Evolutionary conservation across 2,113 vertebrate species (phyloP).

Genomic region (Recurvirostra avosetta): DNA sequence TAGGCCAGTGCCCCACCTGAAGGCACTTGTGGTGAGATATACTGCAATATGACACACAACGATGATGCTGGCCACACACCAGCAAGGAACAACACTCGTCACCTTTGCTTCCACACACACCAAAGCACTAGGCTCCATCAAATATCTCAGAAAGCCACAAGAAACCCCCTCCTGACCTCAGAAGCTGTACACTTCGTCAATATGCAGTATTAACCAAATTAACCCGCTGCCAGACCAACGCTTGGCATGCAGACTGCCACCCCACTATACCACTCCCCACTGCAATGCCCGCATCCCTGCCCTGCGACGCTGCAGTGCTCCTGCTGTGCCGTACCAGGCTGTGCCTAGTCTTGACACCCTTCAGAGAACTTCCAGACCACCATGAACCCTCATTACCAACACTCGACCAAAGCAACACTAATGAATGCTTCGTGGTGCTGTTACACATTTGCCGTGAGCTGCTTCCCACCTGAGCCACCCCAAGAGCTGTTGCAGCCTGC

Average conservation of each 20-base stretch:
- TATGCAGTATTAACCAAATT: neutral
- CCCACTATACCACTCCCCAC: neutral
- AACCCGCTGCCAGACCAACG: neutral
- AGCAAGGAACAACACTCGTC: neutral
- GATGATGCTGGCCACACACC: neutral
- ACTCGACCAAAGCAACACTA: neutral
- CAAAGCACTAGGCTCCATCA: neutral
- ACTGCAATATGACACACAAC: neutral
- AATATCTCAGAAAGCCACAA: neutral
- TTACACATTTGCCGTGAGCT: neutral
- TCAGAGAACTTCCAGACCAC: neutral
- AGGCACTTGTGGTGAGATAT: neutral
- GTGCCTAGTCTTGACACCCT: neutral
- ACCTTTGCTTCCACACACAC: neutral
- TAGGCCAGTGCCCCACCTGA: neutral
- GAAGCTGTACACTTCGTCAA: neutral
- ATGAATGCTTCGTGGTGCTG: neutral
- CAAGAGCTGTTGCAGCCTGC: neutral
- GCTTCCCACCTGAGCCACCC: neutral
- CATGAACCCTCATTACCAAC: neutral
- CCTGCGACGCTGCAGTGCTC: accelerated
- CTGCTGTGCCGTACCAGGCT: neutral
- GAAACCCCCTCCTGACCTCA: neutral
- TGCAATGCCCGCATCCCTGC: accelerated
- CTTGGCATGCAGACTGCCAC: neutral